Conservation (phyloP, 2,113 vertebrate species). For the Arenaria interpres region DNA sequence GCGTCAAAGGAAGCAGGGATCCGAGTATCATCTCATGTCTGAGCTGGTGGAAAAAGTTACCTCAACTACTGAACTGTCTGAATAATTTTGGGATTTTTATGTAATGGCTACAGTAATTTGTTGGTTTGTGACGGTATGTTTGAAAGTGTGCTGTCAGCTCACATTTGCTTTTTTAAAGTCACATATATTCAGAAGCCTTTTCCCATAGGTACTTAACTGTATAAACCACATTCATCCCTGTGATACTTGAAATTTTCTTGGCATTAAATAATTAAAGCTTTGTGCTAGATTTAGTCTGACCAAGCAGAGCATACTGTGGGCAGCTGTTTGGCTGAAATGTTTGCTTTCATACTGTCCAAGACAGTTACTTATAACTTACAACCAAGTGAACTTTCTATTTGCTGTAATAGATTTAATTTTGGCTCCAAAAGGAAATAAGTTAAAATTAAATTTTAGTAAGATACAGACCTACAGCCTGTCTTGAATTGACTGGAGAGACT, state of each 20-base stretch:
- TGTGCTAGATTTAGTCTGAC: neutral
- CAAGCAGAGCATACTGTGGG: neutral
- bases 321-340: neutral
- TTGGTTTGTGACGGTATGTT: neutral
- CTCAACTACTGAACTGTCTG: neutral
- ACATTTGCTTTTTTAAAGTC: neutral
- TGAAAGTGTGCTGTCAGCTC: neutral
- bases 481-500: neutral
- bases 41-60: neutral
- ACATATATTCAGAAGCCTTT: neutral
- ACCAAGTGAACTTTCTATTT: neutral
- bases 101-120: neutral
- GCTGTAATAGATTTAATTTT: neutral
- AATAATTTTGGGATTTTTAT: neutral
- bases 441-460: neutral
- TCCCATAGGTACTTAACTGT: neutral
- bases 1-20: neutral
- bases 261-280: conserved; percentile 48
- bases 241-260: neutral
- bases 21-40: neutral
- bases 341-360: neutral
- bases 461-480: neutral
- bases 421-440: neutral
- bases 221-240: neutral
- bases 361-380: neutral